Evolutionary conservation across 2,113 vertebrate species (phyloP), one percentile per base, ranked within the genome.

Genomic region (Dendrocopos noguchii): DNA sequence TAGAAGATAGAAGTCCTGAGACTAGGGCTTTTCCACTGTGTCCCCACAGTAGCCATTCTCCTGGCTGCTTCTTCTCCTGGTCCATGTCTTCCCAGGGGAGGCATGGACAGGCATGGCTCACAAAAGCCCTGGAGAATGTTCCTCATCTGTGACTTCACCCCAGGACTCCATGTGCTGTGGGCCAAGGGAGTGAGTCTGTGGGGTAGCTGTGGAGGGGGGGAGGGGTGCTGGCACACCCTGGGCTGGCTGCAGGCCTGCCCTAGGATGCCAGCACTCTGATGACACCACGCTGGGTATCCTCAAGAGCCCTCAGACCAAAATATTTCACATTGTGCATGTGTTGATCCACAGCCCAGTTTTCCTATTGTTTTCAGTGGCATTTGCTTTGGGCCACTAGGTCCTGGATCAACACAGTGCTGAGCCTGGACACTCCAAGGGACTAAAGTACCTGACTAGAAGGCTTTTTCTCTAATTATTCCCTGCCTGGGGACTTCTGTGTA

Each of bases 301-400:
- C 72, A 94, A 42, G 92, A 92, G 33, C 72, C 84, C 89, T 92
- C 16, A 15, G 53, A 92, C 33, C 2, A 7, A 89, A 87, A 34
- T 72, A 57, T 71, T 93, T 89, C 10, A 2, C 72, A 82, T 39
- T 92, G 79, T 95, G 84, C 1, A 0, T 78, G 68, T 0, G 0
- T 87, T 93, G 91, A 88, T 87, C 71, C 76, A 61, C 88, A 83
- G 94, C 87, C 84, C 86, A 75, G 72, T 80, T 91, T 88, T 83
- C 29, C 87, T 91, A 94, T 96, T 96, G 94, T 96, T 91, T 96
- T 75, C 94, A 85, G 53, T 67, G 67, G 61, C 67, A 83, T 88
- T 68, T 90, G 11, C 1, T 71, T 91, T 39, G 47, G 61, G 84
- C 72, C 53, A 50, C 79, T 65, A 31, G 65, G 44, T 65, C 9